phyloP scores from a whole-genome alignment of 2,113 vertebrate genomes.

The Pandion haliaetus region DNA sequence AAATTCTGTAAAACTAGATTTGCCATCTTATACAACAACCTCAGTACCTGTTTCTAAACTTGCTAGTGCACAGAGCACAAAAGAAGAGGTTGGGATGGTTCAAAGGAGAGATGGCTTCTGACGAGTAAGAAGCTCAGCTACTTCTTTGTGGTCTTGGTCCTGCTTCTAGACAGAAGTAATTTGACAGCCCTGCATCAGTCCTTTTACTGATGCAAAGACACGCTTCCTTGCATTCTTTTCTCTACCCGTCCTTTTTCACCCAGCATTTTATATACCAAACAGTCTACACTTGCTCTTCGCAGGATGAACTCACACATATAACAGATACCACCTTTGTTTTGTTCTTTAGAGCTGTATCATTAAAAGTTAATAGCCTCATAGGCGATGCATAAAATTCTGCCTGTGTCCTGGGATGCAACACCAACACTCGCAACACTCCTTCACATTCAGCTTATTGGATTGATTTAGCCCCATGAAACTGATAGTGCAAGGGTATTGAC shows the following conservation, averaged over 20 bases:
- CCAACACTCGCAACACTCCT: neutral
- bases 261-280: neutral
- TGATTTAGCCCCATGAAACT: constrained; percentile 23
- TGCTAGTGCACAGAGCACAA: neutral
- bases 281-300: neutral
- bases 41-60: neutral
- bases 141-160: neutral
- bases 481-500: constrained; percentile 17
- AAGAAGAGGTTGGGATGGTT: neutral
- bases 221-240: neutral
- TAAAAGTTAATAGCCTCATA: neutral
- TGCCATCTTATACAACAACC: neutral
- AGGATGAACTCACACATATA: neutral
- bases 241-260: neutral
- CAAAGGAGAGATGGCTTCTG: neutral
- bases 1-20: neutral
- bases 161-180: neutral
- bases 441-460: neutral
- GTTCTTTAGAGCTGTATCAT: neutral
- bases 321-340: neutral
- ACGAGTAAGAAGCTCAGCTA: neutral
- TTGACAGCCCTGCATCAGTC: neutral
- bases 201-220: neutral
- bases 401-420: neutral
- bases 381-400: neutral